These are phyloP conservation scores for Saccostrea echinata DNA, from an alignment of 1,140 invertebrate genomes.

Conservation along the genomic window DNA sequence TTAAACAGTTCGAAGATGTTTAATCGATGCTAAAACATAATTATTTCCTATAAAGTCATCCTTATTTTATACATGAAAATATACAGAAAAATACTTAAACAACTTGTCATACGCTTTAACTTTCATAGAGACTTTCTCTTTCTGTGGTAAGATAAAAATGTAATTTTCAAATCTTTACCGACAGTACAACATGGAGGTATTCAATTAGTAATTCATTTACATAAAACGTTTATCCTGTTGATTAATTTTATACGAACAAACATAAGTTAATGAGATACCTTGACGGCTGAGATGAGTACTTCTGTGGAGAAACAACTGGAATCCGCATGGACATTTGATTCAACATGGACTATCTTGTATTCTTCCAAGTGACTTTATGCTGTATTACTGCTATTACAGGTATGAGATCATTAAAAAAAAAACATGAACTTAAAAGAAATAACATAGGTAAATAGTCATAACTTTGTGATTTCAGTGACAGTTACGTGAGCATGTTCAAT, in stretches of 20 bases:
- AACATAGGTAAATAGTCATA: no score
- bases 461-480: no score
- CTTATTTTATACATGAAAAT: no score
- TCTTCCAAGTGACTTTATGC: background rate
- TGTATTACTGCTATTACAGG: background rate
- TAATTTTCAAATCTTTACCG: background rate
- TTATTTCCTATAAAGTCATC: no score
- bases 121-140: no score
- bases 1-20: no score
- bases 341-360: background rate
- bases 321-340: background rate
- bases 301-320: background rate
- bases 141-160: no score
- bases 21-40: no score
- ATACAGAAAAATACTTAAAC: no score
- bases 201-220: background rate
- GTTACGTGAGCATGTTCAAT: no score
- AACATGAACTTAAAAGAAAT: no score
- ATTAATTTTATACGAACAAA: conserved; percentile 7
- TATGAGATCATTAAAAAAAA: background rate
- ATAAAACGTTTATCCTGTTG: background rate
- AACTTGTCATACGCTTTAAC: no score
- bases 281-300: background rate
- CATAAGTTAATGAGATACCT: background rate
- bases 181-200: background rate